These are phyloP conservation scores for Xenotilapia leptura DNA, from an alignment of 2,113 vertebrate genomes.

Conservation along the genomic window DNA sequence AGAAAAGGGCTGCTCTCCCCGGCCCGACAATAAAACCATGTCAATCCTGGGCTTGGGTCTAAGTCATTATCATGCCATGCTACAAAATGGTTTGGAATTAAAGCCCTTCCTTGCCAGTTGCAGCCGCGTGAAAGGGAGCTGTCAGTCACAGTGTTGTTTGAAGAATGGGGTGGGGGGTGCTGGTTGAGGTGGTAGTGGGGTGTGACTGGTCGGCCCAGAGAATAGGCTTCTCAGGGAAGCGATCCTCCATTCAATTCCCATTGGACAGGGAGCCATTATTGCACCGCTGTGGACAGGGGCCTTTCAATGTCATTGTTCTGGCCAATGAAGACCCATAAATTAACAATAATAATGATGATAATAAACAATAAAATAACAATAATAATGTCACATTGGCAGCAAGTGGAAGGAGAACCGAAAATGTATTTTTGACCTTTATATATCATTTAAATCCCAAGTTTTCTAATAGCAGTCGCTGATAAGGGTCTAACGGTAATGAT, in stretches of 20 bases:
- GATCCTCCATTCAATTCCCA: slow-evolving; percentile 88
- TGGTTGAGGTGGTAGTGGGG: slow-evolving; percentile 54
- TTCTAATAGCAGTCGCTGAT: background rate
- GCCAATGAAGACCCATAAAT: slow-evolving; percentile 30
- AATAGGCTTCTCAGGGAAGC: slow-evolving; percentile 85
- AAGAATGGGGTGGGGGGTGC: slow-evolving; percentile 67
- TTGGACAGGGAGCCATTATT: slow-evolving; percentile 78
- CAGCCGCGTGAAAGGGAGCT: slow-evolving; percentile 84
- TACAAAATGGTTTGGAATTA: slow-evolving; percentile 79
- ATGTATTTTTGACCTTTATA: background rate
- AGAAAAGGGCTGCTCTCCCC: background rate
- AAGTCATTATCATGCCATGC: slow-evolving; percentile 70
- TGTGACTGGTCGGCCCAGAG: slow-evolving; percentile 65
- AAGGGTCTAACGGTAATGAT: background rate
- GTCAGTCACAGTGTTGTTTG: slow-evolving; percentile 85
- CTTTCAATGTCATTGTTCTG: slow-evolving; percentile 56
- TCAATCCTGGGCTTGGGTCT: slow-evolving; percentile 12
- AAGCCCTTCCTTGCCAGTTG: slow-evolving; percentile 78
- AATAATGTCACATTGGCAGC: background rate
- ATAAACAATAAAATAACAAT: background rate
- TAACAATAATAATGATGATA: background rate
- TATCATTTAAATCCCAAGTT: background rate
- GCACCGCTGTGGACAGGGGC: slow-evolving; percentile 43
- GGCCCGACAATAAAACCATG: background rate
- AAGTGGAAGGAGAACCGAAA: background rate